phyloP scores from a whole-genome alignment of 2,888 invertebrate genomes.

The Camponotus fellah region DNA sequence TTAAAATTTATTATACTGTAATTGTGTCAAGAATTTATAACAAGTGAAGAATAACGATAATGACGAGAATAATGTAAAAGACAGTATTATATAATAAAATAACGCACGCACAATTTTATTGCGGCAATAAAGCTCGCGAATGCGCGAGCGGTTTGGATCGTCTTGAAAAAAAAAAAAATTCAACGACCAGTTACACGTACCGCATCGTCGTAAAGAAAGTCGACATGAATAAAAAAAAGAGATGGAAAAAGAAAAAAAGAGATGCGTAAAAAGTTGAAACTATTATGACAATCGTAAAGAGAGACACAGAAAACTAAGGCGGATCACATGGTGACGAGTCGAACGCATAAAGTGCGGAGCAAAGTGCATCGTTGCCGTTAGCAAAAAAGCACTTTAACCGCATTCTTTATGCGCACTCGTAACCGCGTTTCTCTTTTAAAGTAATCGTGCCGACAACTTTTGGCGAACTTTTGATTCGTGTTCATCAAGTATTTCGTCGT shows the following conservation, averaged over 20 bases:
- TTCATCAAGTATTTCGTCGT: constrained; percentile 6
- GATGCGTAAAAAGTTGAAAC: constrained; percentile 28
- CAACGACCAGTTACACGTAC: background rate
- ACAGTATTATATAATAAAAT: background rate
- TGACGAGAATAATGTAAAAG: background rate
- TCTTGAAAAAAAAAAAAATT: background rate
- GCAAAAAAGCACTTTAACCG: constrained; percentile 31
- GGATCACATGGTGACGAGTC: constrained; percentile 44
- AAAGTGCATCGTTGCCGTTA: constrained; percentile 28
- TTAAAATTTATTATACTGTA: background rate
- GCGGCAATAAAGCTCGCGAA: background rate
- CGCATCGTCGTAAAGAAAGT: constrained; percentile 27
- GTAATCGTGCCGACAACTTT: constrained; percentile 54
- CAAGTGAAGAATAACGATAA: background rate
- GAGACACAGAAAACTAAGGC: constrained; percentile 27
- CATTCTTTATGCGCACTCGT: constrained; percentile 54
- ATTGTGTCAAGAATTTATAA: background rate
- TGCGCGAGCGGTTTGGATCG: constrained; percentile 11
- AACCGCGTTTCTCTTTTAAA: constrained; percentile 60
- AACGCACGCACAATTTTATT: constrained; percentile 15
- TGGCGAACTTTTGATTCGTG: background rate
- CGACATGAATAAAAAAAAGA: constrained; percentile 41
- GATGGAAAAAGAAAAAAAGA: no score
- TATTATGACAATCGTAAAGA: constrained; percentile 54
- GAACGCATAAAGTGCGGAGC: constrained; percentile 51